Conservation (phyloP, 2,888 invertebrate species). For the Neoaliturus tenellus region DNA sequence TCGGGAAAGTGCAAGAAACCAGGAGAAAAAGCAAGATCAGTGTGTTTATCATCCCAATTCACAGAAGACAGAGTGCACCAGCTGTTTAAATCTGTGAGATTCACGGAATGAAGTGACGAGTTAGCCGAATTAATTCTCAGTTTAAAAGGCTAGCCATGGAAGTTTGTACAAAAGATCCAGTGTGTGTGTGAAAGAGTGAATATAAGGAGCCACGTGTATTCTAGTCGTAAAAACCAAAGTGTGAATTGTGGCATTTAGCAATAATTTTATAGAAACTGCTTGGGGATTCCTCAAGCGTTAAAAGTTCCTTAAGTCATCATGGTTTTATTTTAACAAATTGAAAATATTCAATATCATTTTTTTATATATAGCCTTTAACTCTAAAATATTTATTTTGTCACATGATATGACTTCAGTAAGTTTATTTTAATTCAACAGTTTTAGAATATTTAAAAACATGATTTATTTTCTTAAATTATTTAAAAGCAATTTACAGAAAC, state of each 20-base stretch:
- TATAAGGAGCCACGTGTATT: constrained; percentile 1
- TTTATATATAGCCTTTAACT: no score
- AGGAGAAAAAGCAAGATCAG: constrained; percentile 57
- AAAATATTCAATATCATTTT: no score
- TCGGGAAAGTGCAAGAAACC: constrained; percentile 39
- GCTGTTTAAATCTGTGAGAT: neutral
- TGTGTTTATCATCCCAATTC: constrained; percentile 62
- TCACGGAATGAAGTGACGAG: neutral
- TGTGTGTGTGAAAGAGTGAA: neutral
- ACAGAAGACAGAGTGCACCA: constrained; percentile 47
- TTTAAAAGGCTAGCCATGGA: neutral
- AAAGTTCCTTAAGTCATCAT: constrained; percentile 30
- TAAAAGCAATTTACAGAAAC: no score
- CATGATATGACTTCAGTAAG: no score
- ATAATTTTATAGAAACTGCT: neutral
- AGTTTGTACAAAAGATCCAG: neutral
- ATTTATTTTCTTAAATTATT: no score
- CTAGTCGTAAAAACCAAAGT: neutral
- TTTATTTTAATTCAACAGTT: no score
- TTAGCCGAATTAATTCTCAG: constrained; percentile 8
- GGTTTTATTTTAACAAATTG: no score
- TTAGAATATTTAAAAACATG: no score
- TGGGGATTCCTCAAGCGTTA: neutral
- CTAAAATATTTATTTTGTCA: no score
- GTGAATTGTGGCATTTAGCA: constrained; percentile 1